Evolutionary conservation across 2,113 vertebrate genomes (phyloP), one percentile per base, ranked within the genome.

Genomic region (Vidua chalybeata): DNA sequence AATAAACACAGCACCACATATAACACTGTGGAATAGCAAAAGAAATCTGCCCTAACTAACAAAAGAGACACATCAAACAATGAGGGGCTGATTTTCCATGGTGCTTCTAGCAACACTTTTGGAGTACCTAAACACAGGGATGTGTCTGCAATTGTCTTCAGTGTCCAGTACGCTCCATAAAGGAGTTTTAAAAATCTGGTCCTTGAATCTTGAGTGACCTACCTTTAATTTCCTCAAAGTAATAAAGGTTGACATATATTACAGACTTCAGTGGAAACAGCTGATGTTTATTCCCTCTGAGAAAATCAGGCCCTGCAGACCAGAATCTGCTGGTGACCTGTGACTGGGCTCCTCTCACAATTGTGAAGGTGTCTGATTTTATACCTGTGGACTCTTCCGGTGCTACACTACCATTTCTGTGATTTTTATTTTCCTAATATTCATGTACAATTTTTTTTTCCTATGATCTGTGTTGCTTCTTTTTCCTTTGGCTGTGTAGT

Each of bases 41-140:
- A 91, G 74, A 95, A 94, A 66, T 69, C 62, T 51, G 56, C 87
- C 58, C 75, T 89, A 79, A 72, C 63, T 92, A 94, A 92, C 35
- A 73, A 84, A 69, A 84, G 62, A 86, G 61, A 69, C 14, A 33
- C 1, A 2, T 54, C 68, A 46, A 84, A 86, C 35, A 92, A 78
- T 23, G 26, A 75, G 13, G n/a, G 28, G 22, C 56, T 90, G 58
- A 64, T 84, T 84, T 96, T 90, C 66, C 48, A 1, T 46, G 39
- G 35, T 68, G 30, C 8, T 84, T 87, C 82, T 37, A 92, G 62
- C 14, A 85, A 76, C 6, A 81, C 0, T 67, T 84, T 92, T 61
- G 59, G 52, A 31, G 31, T 56, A 49, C 12, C 55, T 92, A 49
- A 80, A 62, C 19, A 74, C 14, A 35, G 27, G 45, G 39, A 59